Base-by-base conservation (phyloP, 2,888 invertebrate genomes). In the Herminia tarsipennalis region DNA sequence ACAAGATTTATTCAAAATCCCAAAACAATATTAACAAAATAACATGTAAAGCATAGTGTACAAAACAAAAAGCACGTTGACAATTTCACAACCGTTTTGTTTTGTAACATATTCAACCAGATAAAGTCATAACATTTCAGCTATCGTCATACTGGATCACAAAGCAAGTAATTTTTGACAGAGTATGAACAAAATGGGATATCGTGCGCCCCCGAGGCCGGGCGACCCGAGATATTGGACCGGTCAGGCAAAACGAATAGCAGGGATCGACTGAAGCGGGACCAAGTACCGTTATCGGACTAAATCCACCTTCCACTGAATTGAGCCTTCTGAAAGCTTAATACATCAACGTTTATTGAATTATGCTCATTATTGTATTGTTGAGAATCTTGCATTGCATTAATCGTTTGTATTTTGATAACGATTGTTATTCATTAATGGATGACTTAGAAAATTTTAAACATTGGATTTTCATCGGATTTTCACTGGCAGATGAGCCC, bases 141-240 rank as follows among this genome's bases (percentile, higher is more conserved):
- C 77, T 85, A 83, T 86, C 70, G 57, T 81, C 47, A 35, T 47
- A 61, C 14, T 32, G 58, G 49, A 53, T 66, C 82, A 79, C 78
- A 77, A 79, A 76, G 78, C 78, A 73, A 73, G 74, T 73, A 74
- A 76, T 81, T 86, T 83, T 83, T 81, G 81, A 79, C 75, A 73
- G 73, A 73, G 76, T 79, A 79, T 76, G 74, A 80, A 80, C 76
- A 79, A 80, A 81, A 78, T 75, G 73, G 75, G 73, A 76, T 76
- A 78, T 76, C 70, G 66, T 65, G 70, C 57, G 69, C 75, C 78
- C 81, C 75, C 49, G 76, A 74, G 78, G 81, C 65, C 72, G 66
- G 62, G 68, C 70, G 80, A 83, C 80, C 82, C 79, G 66, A 76
- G 76, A 82, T 81, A 83, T 81, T 80, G 74, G 70, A 73, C 75